Conservation (phyloP, 2,113 vertebrate species). For the Pelecanus crispus region DNA sequence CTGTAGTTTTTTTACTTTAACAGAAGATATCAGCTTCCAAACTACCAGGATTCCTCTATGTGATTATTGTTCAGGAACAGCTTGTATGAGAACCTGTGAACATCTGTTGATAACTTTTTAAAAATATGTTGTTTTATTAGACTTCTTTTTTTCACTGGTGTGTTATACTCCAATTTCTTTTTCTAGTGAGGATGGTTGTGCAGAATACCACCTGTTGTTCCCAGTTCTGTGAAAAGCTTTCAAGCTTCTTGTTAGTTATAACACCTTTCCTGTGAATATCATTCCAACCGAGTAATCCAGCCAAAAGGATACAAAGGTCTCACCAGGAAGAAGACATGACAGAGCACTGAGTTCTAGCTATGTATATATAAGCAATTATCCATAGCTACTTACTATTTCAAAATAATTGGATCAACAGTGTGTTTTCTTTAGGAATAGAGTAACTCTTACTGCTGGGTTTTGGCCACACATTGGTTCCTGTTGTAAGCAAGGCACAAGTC, state of each 20-base stretch:
- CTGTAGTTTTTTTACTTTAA: background rate
- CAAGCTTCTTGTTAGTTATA: slow-evolving; percentile 53
- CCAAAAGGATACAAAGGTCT: slow-evolving; percentile 37
- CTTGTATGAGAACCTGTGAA: slow-evolving; percentile 20
- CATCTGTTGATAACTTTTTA: background rate
- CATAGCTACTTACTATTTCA: slow-evolving; percentile 19
- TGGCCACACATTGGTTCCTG: background rate
- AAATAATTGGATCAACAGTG: slow-evolving; percentile 62
- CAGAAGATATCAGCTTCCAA: background rate
- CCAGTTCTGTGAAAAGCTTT: slow-evolving; percentile 23
- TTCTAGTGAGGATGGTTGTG: background rate
- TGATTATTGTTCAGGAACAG: background rate
- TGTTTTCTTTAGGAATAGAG: slow-evolving; percentile 4
- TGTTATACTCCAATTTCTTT: background rate
- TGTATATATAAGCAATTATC: slow-evolving; percentile 56
- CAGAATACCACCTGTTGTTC: slow-evolving; percentile 57
- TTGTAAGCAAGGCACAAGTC: background rate
- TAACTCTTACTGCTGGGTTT: background rate
- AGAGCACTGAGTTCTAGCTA: slow-evolving; percentile 25
- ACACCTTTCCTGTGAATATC: background rate
- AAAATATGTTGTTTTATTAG: background rate
- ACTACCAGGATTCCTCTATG: background rate
- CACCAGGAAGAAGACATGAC: slow-evolving; percentile 46
- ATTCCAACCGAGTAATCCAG: slow-evolving; percentile 33
- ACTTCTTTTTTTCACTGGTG: background rate